These are phyloP conservation scores for Spodoptera frugiperda DNA, from an alignment of 1,140 invertebrate genomes.

Conservation along the genomic window DNA sequence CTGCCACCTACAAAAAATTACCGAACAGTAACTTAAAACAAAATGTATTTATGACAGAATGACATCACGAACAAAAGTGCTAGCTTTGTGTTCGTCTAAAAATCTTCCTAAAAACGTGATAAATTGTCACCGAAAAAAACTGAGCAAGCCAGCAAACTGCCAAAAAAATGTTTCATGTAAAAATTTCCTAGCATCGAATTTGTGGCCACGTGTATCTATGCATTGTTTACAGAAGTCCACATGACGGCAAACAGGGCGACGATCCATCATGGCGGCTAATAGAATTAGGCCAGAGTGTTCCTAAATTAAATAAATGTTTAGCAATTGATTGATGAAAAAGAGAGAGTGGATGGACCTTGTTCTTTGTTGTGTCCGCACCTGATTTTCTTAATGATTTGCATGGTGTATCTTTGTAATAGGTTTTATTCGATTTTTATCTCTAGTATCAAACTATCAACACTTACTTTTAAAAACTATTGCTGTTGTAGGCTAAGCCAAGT, in stretches of 20 bases:
- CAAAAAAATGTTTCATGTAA: slow-evolving; percentile 24
- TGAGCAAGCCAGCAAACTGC: slow-evolving; percentile 1
- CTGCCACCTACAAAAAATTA: no score
- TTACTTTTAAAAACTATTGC: no score
- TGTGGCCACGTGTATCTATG: slow-evolving; percentile 17
- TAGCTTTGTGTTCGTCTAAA: background rate
- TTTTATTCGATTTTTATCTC: no score
- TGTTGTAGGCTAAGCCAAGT: no score
- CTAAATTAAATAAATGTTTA: slow-evolving; percentile 48
- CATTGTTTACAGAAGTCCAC: slow-evolving; percentile 38
- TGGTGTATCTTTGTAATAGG: no score
- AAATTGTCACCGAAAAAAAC: background rate
- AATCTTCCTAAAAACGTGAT: background rate
- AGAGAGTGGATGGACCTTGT: background rate
- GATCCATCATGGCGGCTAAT: slow-evolving; percentile 43
- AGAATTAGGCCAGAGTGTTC: slow-evolving; percentile 44
- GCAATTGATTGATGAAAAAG: slow-evolving; percentile 46
- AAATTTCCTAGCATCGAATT: background rate
- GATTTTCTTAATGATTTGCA: background rate
- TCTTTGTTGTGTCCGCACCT: slow-evolving; percentile 9
- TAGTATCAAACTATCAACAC: no score
- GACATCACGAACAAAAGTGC: background rate
- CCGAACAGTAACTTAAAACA: no score
- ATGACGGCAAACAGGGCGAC: slow-evolving; percentile 3
- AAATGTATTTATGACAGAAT: no score